phyloP scores from a whole-genome alignment of 2,113 vertebrate species.

The Sialia sialis region DNA sequence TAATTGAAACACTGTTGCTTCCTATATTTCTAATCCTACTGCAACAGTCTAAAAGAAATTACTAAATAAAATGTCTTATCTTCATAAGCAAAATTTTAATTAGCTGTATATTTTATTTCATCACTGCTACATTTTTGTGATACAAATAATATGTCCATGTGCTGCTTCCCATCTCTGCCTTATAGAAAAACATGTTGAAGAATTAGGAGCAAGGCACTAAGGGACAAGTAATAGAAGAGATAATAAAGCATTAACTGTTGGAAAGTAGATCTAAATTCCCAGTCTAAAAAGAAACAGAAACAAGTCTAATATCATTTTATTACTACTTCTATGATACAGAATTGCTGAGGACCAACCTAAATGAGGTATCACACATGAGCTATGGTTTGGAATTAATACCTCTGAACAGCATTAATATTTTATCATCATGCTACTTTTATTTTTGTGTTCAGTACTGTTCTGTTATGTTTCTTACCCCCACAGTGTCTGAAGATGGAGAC shows the following conservation, averaged over 20 bases:
- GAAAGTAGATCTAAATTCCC: not conserved
- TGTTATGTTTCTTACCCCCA: not conserved
- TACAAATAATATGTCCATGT: not conserved
- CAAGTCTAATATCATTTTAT: not conserved
- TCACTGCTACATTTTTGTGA: not conserved
- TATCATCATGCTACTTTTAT: not conserved
- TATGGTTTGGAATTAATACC: not conserved
- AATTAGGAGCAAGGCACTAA: not conserved
- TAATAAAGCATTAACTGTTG: not conserved
- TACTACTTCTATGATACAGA: not conserved
- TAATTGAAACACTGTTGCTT: constrained; percentile 34
- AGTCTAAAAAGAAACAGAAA: not conserved
- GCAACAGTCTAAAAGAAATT: not conserved
- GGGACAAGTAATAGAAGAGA: not conserved
- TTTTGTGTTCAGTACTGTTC: not conserved
- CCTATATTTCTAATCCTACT: not conserved
- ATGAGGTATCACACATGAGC: not conserved
- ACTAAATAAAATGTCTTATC: not conserved
- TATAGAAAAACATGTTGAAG: not conserved
- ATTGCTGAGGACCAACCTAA: not conserved
- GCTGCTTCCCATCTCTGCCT: not conserved
- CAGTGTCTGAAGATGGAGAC: not conserved
- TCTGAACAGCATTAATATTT: not conserved
- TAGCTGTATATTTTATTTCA: not conserved
- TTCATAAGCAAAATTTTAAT: constrained; percentile 4